Conservation (phyloP, 2,113 vertebrate species). For the Triplophysa siluroides region DNA sequence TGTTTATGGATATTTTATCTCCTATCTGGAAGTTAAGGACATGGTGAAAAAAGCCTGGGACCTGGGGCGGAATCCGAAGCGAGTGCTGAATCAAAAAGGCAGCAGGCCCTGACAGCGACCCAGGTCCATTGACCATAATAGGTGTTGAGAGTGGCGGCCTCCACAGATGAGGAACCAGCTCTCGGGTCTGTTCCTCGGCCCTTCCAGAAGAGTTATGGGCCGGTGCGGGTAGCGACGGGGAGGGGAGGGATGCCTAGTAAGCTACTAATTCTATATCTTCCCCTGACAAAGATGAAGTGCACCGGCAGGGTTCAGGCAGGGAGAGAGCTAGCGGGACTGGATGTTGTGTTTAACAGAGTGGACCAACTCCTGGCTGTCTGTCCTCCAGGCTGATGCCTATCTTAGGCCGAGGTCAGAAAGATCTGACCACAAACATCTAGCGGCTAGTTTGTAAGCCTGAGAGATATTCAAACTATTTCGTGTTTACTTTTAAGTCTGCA, state of each 20-base stretch:
- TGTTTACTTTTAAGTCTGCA: background rate
- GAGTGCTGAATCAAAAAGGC: slow-evolving; percentile 59
- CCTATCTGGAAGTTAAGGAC: slow-evolving; percentile 62
- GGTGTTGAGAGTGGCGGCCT: slow-evolving; percentile 54
- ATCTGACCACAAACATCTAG: slow-evolving; percentile 38
- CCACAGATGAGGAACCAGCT: slow-evolving; percentile 40
- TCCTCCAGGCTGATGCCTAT: slow-evolving; percentile 49
- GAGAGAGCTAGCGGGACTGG: slow-evolving; percentile 34
- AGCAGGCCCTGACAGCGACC: slow-evolving; percentile 54
- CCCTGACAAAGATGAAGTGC: slow-evolving; percentile 48
- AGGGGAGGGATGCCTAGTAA: slow-evolving; percentile 40
- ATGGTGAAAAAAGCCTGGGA: slow-evolving; percentile 55
- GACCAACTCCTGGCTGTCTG: slow-evolving; percentile 37
- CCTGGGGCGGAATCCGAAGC: slow-evolving; percentile 51
- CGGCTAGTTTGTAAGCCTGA: background rate
- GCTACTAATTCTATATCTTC: slow-evolving; percentile 41
- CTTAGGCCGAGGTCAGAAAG: slow-evolving; percentile 13
- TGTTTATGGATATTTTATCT: slow-evolving; percentile 71
- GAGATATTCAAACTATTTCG: slow-evolving; percentile 27
- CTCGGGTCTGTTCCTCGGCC: slow-evolving; percentile 36
- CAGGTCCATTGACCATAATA: slow-evolving; percentile 60
- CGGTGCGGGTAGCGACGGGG: slow-evolving; percentile 7
- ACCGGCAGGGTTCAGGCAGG: slow-evolving; percentile 41
- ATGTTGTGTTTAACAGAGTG: slow-evolving; percentile 36
- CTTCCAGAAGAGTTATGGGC: slow-evolving; percentile 50